These are phyloP conservation scores for Aphodius sticticus DNA, from an alignment of 2,888 invertebrate species.

Conservation along the genomic window DNA sequence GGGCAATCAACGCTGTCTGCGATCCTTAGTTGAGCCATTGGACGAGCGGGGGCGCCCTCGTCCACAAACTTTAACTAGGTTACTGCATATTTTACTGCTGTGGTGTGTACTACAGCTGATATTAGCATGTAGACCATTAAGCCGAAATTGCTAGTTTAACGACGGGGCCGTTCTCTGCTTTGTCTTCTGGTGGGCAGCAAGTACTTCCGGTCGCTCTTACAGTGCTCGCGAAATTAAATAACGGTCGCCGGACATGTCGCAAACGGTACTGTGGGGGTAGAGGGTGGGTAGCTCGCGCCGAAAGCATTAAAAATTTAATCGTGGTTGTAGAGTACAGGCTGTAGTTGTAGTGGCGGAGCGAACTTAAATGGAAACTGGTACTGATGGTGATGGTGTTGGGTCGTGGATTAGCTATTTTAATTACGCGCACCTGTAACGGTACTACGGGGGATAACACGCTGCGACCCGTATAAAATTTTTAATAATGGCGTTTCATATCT, in stretches of 20 bases:
- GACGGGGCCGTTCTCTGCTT: neutral
- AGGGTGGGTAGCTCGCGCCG: neutral
- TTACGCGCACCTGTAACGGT: neutral
- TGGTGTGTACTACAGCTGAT: constrained; percentile 14
- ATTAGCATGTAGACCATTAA: constrained; percentile 17
- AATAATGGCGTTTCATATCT: neutral
- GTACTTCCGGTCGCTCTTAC: neutral
- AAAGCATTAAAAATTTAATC: neutral
- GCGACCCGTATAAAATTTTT: neutral
- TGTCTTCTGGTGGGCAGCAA: too few relatives aligned
- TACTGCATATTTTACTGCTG: constrained; percentile 22
- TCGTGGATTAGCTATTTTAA: neutral
- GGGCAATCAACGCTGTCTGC: constrained; percentile 6
- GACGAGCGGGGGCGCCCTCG: neutral
- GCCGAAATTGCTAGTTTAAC: constrained; percentile 15
- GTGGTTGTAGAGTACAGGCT: neutral
- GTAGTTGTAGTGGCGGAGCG: neutral
- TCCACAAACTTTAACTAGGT: constrained; percentile 20
- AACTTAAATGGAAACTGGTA: neutral
- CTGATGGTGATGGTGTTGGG: neutral
- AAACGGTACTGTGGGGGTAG: neutral
- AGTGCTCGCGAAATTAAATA: neutral
- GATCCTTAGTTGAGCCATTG: constrained; percentile 5
- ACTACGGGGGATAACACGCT: neutral
- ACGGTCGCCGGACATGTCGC: neutral